These are phyloP conservation scores for Agonopterix arenella DNA, from an alignment of 2,888 invertebrate genomes.

Conservation along the genomic window DNA sequence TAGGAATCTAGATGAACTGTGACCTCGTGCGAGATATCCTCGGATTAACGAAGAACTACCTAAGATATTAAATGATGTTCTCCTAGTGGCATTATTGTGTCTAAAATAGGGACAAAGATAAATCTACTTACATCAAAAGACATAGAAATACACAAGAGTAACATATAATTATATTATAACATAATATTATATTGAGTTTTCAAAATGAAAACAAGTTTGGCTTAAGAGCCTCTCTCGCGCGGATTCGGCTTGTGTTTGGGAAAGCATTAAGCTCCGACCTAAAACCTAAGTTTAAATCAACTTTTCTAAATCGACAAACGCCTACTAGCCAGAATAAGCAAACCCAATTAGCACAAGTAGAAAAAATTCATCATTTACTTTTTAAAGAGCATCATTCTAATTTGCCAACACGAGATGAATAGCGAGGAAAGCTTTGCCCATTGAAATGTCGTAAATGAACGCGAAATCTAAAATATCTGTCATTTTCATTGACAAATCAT, in stretches of 20 bases:
- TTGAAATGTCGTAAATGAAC: not conserved
- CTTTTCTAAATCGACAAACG: not conserved
- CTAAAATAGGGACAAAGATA: too few relatives aligned
- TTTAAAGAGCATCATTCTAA: constrained; percentile 23
- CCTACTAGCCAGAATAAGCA: constrained; percentile 10
- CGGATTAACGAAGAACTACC: too few relatives aligned
- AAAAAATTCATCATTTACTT: constrained; percentile 31
- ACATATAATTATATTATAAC: too few relatives aligned
- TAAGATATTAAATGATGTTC: too few relatives aligned
- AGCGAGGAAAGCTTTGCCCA: constrained; percentile 20
- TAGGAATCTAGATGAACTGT: too few relatives aligned
- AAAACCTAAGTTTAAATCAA: not conserved
- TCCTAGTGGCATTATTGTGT: too few relatives aligned
- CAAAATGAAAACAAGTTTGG: constrained; percentile 2
- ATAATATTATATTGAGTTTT: not conserved
- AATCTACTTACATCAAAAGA: too few relatives aligned
- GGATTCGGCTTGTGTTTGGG: constrained; percentile 13
- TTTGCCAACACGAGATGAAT: constrained; percentile 48
- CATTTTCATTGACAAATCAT: too few relatives aligned
- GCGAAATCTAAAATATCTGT: too few relatives aligned
- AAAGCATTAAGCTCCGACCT: not conserved
- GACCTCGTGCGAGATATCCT: too few relatives aligned
- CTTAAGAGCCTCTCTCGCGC: constrained; percentile 25
- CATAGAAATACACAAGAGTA: not conserved
- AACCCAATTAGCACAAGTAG: constrained; percentile 14